phyloP scores from a whole-genome alignment of 2,888 invertebrate species.

The Digitonthophagus gazella region DNA sequence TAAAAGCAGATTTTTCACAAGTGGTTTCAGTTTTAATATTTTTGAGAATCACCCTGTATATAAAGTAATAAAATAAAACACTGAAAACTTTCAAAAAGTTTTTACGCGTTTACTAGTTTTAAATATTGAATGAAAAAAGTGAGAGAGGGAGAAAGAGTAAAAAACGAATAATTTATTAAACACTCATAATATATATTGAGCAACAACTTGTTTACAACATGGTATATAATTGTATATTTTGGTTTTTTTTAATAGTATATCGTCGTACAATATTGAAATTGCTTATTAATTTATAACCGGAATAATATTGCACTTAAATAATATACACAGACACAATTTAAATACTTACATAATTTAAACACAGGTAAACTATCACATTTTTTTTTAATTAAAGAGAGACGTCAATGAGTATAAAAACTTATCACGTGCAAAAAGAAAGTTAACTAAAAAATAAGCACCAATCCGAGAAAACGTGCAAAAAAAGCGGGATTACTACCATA shows the following conservation, averaged over 20 bases:
- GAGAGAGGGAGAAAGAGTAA: no score
- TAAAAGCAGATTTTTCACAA: no score
- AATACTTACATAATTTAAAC: background rate
- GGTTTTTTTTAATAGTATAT: background rate
- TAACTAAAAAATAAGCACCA: background rate
- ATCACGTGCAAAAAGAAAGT: background rate
- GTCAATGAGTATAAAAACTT: background rate
- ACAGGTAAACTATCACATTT: background rate
- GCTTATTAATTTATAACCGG: background rate
- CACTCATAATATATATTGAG: slow-evolving; percentile 31
- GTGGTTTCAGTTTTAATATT: no score
- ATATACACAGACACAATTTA: background rate
- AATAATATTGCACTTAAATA: background rate
- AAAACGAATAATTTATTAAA: slow-evolving; percentile 28
- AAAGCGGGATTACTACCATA: background rate
- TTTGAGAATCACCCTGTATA: no score
- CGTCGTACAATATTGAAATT: background rate
- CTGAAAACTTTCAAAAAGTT: no score
- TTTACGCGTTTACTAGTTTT: no score
- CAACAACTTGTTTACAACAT: slow-evolving; percentile 28
- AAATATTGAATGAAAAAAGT: no score
- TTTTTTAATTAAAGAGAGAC: background rate
- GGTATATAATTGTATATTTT: background rate
- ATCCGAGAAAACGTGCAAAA: no score
- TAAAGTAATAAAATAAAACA: no score